phyloP scores from a whole-genome alignment of 2,888 invertebrate species.

The Apantesis nais region DNA sequence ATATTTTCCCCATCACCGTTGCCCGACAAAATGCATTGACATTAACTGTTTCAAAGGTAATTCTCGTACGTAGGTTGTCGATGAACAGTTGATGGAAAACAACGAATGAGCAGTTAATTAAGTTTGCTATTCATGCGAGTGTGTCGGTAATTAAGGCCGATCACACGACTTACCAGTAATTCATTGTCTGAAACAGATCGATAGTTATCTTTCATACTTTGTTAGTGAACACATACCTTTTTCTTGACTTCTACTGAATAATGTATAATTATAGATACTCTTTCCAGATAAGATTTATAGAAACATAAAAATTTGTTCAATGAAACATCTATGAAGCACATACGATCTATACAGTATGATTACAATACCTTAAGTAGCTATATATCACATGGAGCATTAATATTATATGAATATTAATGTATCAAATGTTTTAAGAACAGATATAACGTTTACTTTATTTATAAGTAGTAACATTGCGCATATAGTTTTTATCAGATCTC shows the following conservation, averaged over 20 bases:
- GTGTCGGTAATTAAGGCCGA: slow-evolving; percentile 59
- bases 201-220: slow-evolving; percentile 51
- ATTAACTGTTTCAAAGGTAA: slow-evolving; percentile 20
- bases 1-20: slow-evolving; percentile 39
- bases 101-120: slow-evolving; percentile 60
- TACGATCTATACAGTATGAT: background rate
- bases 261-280: slow-evolving; percentile 32
- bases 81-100: slow-evolving; percentile 38
- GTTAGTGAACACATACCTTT: slow-evolving; percentile 39
- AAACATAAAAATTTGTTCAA: background rate
- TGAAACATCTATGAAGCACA: background rate
- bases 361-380: background rate
- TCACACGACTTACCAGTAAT: slow-evolving; percentile 65
- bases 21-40: slow-evolving; percentile 5
- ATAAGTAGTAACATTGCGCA: background rate
- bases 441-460: background rate
- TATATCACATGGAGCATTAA: background rate
- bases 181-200: slow-evolving; percentile 57
- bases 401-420: background rate
- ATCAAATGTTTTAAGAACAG: background rate
- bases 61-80: slow-evolving; percentile 21
- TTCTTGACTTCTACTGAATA: slow-evolving; percentile 35
- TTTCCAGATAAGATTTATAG: slow-evolving; percentile 28
- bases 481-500: slow-evolving; percentile 10
- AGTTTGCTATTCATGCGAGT: slow-evolving; percentile 62